A percentile compares a stretch with the other conserved stretches of the same genome.
Evolutionary conservation across 2,888 invertebrate genomes (phyloP).

Genomic region (Athripsodes cinereus): DNA sequence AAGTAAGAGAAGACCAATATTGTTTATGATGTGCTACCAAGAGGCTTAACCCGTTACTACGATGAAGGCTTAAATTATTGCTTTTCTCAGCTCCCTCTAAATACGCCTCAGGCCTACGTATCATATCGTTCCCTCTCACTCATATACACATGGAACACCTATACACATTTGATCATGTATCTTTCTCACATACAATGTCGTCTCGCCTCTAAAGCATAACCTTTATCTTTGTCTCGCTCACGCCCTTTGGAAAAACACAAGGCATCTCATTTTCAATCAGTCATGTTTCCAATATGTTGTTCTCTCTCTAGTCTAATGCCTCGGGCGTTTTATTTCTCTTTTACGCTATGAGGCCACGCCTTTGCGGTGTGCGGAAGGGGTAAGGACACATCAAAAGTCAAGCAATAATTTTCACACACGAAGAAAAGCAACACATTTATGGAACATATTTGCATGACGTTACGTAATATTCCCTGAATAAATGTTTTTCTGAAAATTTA

Average conservation of each 20-base stretch:
- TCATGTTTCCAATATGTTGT: conserved; percentile 9
- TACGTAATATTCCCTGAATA: background rate
- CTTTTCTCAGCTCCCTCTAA: conserved; percentile 10
- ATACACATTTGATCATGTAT: conserved; percentile 5
- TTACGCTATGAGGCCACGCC: conserved; percentile 8
- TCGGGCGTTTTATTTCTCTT: conserved; percentile 10
- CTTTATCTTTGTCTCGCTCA: conserved; percentile 5
- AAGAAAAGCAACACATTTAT: conserved; percentile 10
- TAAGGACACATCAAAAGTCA: conserved; percentile 14
- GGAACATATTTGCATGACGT: background rate
- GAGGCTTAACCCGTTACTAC: conserved; percentile 13
- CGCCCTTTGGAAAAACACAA: conserved; percentile 12
- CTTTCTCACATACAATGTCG: conserved; percentile 6
- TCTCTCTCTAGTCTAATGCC: conserved; percentile 13
- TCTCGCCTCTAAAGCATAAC: conserved; percentile 13
- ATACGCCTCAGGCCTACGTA: conserved; percentile 11
- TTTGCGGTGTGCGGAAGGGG: conserved; percentile 13
- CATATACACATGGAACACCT: conserved; percentile 4
- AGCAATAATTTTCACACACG: conserved; percentile 18
- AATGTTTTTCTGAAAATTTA: background rate
- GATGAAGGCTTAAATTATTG: conserved; percentile 10
- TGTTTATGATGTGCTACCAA: conserved; percentile 2
- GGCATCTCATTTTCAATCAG: conserved; percentile 15
- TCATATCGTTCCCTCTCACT: conserved; percentile 8
- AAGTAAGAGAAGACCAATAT: background rate